Evolutionary conservation across 2,888 invertebrate genomes (phyloP), one percentile per base, ranked within the genome.

Genomic region (Endotricha flammealis): DNA sequence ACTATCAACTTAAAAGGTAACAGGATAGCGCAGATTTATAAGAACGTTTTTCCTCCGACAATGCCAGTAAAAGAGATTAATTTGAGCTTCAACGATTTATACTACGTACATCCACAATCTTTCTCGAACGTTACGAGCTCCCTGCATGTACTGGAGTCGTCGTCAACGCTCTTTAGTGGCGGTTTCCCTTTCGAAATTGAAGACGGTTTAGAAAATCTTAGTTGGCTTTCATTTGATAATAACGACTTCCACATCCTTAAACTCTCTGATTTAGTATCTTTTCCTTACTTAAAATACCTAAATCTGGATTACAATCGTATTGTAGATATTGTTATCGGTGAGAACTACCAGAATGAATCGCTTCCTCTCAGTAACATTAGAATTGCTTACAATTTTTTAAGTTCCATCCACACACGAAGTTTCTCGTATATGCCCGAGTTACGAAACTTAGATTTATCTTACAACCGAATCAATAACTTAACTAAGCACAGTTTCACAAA

Each of bases 61-160:
- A 90, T 90, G 46, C 90, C 93, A 50, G 88, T 98, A 50, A 93
- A 93, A 60, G 96, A 97, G 77, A 90, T 98, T 47, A 95, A 95
- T 78, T 83, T 98, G 48, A 96, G 96, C 66, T 96, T 97, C 77
- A 98, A 98, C 76, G 93, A 94, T 61, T 89, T 98, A 46, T 91
- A 92, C 54, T 92, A 93, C 60, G 90, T 97, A 50, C 93, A 95
- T 64, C 90, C 91, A 13, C 90, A 93, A 62, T 92, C 95, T 10
- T 95, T 97, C 67, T 88, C 89, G 39, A 93, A 94, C 55, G 88
- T 96, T 40, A 91, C 92, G 20, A 89, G 90, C 34, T 91, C 91
- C 12, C 79, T 97, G 33, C 93, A 94, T 71, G 93, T 93, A 43
- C 80, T 97, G 23, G 96, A 96, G 72, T 89, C 96, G 34, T 95